phyloP scores from a whole-genome alignment of 2,113 vertebrate species.

The Bungarus multicinctus region DNA sequence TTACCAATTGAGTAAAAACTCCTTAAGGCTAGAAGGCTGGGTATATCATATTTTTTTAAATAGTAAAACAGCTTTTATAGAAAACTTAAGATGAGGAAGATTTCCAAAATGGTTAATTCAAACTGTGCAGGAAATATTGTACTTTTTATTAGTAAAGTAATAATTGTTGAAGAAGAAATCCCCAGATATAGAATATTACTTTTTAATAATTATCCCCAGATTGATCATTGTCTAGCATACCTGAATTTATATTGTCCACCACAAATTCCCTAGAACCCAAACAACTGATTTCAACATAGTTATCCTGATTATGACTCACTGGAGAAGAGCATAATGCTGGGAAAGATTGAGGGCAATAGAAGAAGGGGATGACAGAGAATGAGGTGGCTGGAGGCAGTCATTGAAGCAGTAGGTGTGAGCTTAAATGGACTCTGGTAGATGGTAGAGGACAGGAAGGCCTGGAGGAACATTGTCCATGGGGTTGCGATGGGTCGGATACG shows the following conservation, averaged over 20 bases:
- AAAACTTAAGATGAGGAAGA: not conserved
- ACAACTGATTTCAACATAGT: not conserved
- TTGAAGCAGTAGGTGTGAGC: too few species aligned
- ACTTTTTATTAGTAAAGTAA: not conserved
- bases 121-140: not conserved
- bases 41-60: not conserved
- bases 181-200: not conserved
- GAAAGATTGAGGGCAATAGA: too few species aligned
- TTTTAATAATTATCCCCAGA: not conserved
- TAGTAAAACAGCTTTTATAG: not conserved
- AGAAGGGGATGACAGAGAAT: too few species aligned
- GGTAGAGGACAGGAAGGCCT: too few species aligned
- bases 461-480: too few species aligned
- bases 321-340: too few species aligned
- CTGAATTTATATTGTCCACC: not conserved
- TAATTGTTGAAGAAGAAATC: not conserved
- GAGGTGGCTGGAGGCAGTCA: too few species aligned
- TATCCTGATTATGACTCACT: not conserved
- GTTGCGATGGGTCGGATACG: too few species aligned
- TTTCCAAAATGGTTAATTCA: not conserved
- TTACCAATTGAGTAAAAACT: not conserved
- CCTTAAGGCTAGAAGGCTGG: not conserved
- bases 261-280: not conserved
- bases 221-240: not conserved
- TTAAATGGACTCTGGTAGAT: too few species aligned